These are phyloP conservation scores for Drosophila putrida DNA, from an alignment of 2,888 invertebrate genomes.

Conservation along the genomic window DNA sequence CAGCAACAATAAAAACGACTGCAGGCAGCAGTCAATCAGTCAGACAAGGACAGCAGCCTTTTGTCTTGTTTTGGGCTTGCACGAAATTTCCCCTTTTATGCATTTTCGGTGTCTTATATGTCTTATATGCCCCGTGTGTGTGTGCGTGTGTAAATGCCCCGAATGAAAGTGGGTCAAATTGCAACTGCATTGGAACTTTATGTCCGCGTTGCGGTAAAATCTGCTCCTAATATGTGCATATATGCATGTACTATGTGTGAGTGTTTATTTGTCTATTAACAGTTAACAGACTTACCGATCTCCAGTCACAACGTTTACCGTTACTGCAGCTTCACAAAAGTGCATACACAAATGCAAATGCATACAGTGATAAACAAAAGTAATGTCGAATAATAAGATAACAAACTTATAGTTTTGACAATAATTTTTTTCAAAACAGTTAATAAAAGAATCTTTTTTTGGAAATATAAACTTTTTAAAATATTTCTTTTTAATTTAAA, in stretches of 20 bases:
- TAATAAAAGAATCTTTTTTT: too few relatives aligned
- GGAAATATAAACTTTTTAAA: too few relatives aligned
- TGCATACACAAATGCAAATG: background rate
- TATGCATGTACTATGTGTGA: slow-evolving; percentile 13
- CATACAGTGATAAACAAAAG: background rate
- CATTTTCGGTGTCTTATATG: slow-evolving; percentile 36
- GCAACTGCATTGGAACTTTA: slow-evolving; percentile 66
- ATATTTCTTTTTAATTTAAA: too few relatives aligned
- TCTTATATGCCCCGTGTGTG: slow-evolving; percentile 1
- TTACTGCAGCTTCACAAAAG: slow-evolving; percentile 2
- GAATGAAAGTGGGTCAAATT: slow-evolving; percentile 72
- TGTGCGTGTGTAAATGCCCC: slow-evolving; percentile 27
- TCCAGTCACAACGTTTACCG: slow-evolving; percentile 27
- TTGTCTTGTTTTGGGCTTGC: slow-evolving; percentile 51
- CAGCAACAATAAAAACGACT: slow-evolving; percentile 27
- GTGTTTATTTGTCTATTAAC: slow-evolving; percentile 8
- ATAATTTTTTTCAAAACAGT: too few relatives aligned
- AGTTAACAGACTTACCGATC: slow-evolving; percentile 28
- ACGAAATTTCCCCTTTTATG: slow-evolving; percentile 59
- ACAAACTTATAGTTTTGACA: too few relatives aligned
- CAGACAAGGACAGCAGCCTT: slow-evolving; percentile 58
- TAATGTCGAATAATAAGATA: too few relatives aligned
- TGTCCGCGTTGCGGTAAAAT: slow-evolving; percentile 59
- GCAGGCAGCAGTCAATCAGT: slow-evolving; percentile 3
- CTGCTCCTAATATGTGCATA: slow-evolving; percentile 36